A percentile compares a stretch with the other conserved stretches of the same genome.
Evolutionary conservation across 2,797 vertebrate genomes (phyloP).

Genomic region (Hydrophis major): DNA sequence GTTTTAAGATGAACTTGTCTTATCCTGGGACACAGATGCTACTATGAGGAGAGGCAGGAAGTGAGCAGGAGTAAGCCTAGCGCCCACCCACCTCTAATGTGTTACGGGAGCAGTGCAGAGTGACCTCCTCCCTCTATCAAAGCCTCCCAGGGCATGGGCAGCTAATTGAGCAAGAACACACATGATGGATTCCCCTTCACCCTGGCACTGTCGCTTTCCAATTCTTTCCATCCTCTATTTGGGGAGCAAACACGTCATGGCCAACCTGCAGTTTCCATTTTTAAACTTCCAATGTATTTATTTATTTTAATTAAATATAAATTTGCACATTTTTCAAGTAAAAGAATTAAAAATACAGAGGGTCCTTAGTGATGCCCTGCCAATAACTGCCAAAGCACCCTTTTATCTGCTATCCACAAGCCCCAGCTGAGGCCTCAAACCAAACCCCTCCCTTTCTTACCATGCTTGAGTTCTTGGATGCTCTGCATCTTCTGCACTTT

Average conservation of each 20-base stretch:
- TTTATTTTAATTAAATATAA: too few species aligned
- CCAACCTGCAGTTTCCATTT: background rate
- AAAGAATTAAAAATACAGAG: background rate
- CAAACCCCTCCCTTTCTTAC: too few species aligned
- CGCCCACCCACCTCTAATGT: too few species aligned
- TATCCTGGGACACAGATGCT: background rate
- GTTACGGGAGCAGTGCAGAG: background rate
- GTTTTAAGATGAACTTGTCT: background rate
- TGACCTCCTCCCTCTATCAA: background rate
- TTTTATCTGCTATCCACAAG: background rate
- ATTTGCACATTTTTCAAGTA: background rate
- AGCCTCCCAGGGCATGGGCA: background rate
- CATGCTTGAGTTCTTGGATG: background rate
- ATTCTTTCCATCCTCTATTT: background rate
- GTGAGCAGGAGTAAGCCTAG: background rate
- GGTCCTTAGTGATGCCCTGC: background rate
- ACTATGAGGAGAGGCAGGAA: background rate
- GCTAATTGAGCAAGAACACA: background rate
- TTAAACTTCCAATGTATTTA: too few species aligned
- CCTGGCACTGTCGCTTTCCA: background rate
- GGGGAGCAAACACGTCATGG: background rate
- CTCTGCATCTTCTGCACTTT: background rate
- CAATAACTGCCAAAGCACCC: too few species aligned
- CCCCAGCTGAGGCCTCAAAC: background rate
- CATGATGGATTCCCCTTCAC: background rate